A percentile compares a stretch with the other conserved stretches of the same genome.
These are phyloP conservation scores for Willisornis vidua DNA, from an alignment of 2,113 vertebrate species.

Conservation along the genomic window DNA sequence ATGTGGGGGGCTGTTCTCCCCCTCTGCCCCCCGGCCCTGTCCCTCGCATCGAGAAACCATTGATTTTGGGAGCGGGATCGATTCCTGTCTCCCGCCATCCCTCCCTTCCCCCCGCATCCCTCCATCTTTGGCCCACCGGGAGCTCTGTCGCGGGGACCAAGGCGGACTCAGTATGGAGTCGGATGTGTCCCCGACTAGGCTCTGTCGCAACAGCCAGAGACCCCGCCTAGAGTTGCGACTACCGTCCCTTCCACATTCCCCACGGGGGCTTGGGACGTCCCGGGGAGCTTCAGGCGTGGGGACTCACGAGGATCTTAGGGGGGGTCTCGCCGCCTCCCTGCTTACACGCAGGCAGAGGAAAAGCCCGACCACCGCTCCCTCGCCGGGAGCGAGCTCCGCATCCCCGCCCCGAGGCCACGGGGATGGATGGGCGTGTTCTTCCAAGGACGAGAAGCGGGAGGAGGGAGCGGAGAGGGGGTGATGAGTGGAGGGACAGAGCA, in stretches of 20 bases:
- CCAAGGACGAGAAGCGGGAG: neutral
- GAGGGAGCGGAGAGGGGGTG: neutral
- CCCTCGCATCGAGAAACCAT: constrained; percentile 50
- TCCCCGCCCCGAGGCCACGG: neutral
- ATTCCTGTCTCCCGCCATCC: neutral
- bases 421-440: neutral
- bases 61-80: constrained; percentile 60
- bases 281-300: neutral
- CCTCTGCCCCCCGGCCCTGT: neutral
- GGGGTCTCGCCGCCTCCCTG: neutral
- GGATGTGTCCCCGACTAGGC: neutral
- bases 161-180: neutral
- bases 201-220: neutral
- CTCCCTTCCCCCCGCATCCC: neutral
- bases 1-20: neutral
- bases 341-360: neutral
- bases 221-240: neutral
- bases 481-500: neutral
- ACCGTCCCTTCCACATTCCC: neutral
- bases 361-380: neutral
- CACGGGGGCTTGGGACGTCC: too few relatives aligned
- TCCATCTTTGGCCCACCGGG: neutral
- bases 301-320: too few relatives aligned
- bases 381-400: neutral
- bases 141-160: neutral